A percentile compares a stretch with the other conserved stretches of the same genome.
phyloP scores from a whole-genome alignment of 1,140 invertebrate genomes.

The Manduca sexta region DNA sequence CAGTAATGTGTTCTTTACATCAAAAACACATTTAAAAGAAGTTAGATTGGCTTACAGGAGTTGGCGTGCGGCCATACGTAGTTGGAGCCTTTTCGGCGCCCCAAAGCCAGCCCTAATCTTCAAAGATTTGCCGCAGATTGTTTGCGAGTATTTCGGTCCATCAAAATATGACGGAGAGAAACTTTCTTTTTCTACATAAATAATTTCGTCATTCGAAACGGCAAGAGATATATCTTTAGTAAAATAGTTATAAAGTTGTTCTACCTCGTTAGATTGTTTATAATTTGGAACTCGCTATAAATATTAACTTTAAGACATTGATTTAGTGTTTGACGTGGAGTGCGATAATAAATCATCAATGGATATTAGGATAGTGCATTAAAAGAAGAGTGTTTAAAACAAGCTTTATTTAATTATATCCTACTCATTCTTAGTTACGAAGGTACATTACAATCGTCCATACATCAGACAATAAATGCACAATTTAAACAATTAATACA shows the following conservation, averaged over 20 bases:
- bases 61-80: slow-evolving; percentile 65
- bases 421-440: slow-evolving; percentile 52
- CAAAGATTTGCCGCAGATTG: slow-evolving; percentile 62
- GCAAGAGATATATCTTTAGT: background rate
- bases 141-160: slow-evolving; percentile 59
- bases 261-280: too few species aligned
- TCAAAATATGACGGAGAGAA: slow-evolving; percentile 57
- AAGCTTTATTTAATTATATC: slow-evolving; percentile 65
- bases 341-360: too few species aligned
- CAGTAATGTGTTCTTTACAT: slow-evolving; percentile 69
- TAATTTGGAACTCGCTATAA: too few species aligned
- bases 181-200: slow-evolving; percentile 46
- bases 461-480: slow-evolving; percentile 29
- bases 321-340: too few species aligned
- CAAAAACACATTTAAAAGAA: slow-evolving; percentile 74
- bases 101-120: slow-evolving; percentile 64
- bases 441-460: slow-evolving; percentile 37
- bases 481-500: slow-evolving; percentile 37
- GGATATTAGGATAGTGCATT: slow-evolving; percentile 1
- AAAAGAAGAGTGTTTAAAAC: slow-evolving; percentile 52
- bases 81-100: slow-evolving; percentile 60
- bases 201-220: slow-evolving; percentile 23
- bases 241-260: too few species aligned
- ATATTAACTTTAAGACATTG: too few species aligned
- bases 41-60: slow-evolving; percentile 71